Base-by-base conservation (phyloP, 1,140 invertebrate species). In the Hestina assimilis region DNA sequence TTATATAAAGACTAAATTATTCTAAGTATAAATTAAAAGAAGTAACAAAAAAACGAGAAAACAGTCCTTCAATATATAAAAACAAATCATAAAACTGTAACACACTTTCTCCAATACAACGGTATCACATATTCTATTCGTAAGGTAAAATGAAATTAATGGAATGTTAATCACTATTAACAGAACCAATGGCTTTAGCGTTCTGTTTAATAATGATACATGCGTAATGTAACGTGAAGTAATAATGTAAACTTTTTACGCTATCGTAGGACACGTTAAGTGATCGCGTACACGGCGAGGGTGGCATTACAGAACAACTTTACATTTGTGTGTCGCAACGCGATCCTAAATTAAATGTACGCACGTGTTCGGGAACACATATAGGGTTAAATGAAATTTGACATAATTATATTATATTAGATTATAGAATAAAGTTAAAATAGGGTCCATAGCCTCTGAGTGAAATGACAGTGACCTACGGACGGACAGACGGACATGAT, bases 201-300 rank as follows among this genome's bases (percentile, higher is more conserved):
- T 40, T 24, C 11, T 21, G 50, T 38, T 26, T 42, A 52, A 52
- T 52, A 28, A 52, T 31, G 26, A 42, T 52, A 12, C 21, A 17
- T 41, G 19, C 21, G 24, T 20, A 31, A 52, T 43, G 50, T 52
- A 35, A 42, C 14, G 50, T 52, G 35, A 52, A 52, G 40, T 52
- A 52, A 21, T 31, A 52, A 52, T 38, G 14, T 41, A 28, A 23
- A 28, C 38, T 41, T 29, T 31, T 15, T 5, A 6, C 15, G 31
- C 31, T 35, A 35, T 35, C 12, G 8, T 1, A 14, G 5, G 8
- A 35, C 9, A 2, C n/a, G 45, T 60, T 68, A 60, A 63, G 45
- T 63, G 20, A 38, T 20, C 41, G 20, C 20, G 38, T 26, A 67
- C 11, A 68, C 62, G 24, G 33, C n/a, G 57, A 26, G 33, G 33